A percentile compares a stretch with the other conserved stretches of the same genome.
Evolutionary conservation across 35 echinoderm and acorn worm species (phyloP).

Genomic region (Diadema setosum): DNA sequence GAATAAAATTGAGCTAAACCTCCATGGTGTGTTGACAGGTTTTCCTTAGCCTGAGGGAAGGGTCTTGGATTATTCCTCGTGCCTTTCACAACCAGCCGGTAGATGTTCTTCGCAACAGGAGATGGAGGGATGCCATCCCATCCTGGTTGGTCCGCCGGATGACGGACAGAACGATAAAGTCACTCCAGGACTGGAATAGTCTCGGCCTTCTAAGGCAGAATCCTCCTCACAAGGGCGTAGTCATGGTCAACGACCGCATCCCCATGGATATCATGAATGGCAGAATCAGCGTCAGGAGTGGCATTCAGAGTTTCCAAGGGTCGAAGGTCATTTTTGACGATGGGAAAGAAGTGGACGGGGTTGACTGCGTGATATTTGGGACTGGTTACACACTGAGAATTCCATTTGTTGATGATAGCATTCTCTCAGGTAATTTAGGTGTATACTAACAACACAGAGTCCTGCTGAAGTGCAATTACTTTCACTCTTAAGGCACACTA

Average conservation of each 20-base stretch:
- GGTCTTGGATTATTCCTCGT: not conserved
- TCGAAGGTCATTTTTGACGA: slow-evolving; percentile 44
- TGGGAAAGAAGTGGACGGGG: not conserved
- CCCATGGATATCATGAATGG: slow-evolving; percentile 37
- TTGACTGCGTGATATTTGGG: slow-evolving; percentile 51
- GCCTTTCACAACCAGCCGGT: not conserved
- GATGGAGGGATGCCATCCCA: slow-evolving; percentile 1
- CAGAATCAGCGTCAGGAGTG: slow-evolving; percentile 20
- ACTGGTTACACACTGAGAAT: slow-evolving; percentile 38
- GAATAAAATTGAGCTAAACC: too few species aligned
- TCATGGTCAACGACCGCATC: slow-evolving; percentile 48
- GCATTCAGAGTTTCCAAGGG: slow-evolving; percentile 5
- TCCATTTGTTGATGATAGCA: slow-evolving; percentile 5
- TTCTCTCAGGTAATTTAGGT: slow-evolving; percentile 60
- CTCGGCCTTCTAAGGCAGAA: slow-evolving; percentile 8
- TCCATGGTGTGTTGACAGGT: too few species aligned
- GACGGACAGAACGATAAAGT: not conserved
- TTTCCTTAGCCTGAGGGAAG: not conserved
- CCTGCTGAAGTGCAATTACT: too few species aligned
- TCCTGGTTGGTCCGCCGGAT: not conserved
- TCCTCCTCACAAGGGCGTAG: not conserved
- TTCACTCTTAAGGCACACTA: too few species aligned
- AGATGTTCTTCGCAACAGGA: not conserved
- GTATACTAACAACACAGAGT: too few species aligned
- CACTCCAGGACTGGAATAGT: slow-evolving; percentile 11